Evolutionary conservation across 1,140 invertebrate species (phyloP), one percentile per base, ranked within the genome.

Genomic region (Apis dorsata): DNA sequence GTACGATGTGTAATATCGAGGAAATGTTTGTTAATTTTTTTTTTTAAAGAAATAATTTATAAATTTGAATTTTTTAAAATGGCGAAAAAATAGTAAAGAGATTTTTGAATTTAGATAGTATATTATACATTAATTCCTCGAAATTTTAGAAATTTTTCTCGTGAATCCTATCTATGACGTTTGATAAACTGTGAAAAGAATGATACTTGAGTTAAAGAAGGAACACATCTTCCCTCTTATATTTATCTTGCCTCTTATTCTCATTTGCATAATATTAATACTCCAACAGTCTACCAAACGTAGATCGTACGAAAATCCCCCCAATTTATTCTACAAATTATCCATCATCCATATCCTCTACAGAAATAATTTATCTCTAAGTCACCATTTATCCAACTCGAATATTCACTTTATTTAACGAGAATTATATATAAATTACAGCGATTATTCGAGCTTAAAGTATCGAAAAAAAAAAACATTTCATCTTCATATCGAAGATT

Each of bases 251-350:
- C 44, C 21, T n/a, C 66, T 69, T n/a, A 49, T 49, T 19, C 21
- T 49, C 44, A 69, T 69, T 69, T 69, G n/a, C 66, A 69, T 69
- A 69, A 69, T 49, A n/a, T 69, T 69, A 69, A 69, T n/a, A n/a
- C 44, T 12, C 65, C 65, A 5, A 34, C 28, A 24, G 10, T 13
- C 15, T 69, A 49, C 28, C 7, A 13, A 69, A 69, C 66, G 19
- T 69, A n/a, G 10, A 7, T 49, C 17, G 13, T 13, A 49, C 49
- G 19, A n/a, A 69, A 19, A 49, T 49, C 15, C 28, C 34, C 66
- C 21, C 21, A 49, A 69, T n/a, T 69, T 69, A 69, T 49, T 69
- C 66, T n/a, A n/a, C 66, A 21, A 69, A 49, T 34, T 49, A n/a
- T 49, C 66, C 44, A 21, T 21, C 34, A 34, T 34, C 34, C 63